These are phyloP conservation scores for Artibeus jamaicensis DNA, from an alignment of 2,797 vertebrate genomes.

Conservation along the genomic window DNA sequence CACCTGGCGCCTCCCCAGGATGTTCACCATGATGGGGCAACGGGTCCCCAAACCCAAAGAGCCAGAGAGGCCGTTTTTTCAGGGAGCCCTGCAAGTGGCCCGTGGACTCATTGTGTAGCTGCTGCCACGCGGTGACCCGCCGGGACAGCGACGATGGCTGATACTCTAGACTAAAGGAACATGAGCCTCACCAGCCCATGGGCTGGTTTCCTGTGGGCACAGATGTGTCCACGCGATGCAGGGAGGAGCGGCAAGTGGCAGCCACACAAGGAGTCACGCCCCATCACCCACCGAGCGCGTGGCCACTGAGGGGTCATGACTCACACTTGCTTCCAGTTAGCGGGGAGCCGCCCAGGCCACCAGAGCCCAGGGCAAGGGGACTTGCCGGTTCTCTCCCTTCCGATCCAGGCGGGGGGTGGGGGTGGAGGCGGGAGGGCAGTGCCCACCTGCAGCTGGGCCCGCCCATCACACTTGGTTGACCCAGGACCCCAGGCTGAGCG, in stretches of 20 bases:
- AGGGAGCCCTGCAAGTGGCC: constrained; percentile 61
- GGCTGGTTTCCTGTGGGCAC: constrained; percentile 79
- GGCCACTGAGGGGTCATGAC: constrained; percentile 46
- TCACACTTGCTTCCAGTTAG: constrained; percentile 81
- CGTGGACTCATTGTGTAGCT: constrained; percentile 75
- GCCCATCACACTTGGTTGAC: background rate
- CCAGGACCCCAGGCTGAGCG: background rate
- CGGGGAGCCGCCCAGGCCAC: constrained; percentile 79
- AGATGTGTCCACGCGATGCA: constrained; percentile 57
- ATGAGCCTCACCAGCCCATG: constrained; percentile 74
- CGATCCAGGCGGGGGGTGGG: constrained; percentile 7
- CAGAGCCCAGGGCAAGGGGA: constrained; percentile 73
- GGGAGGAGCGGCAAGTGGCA: background rate
- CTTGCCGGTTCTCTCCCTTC: constrained; percentile 43
- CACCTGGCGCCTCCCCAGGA: background rate
- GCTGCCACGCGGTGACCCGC: constrained; percentile 77
- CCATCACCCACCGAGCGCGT: rapidly evolving
- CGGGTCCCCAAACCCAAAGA: background rate
- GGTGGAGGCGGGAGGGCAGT: constrained; percentile 12
- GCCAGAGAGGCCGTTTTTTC: constrained; percentile 56
- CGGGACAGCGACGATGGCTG: constrained; percentile 76
- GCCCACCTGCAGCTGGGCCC: background rate
- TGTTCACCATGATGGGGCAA: background rate
- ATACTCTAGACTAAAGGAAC: constrained; percentile 79
- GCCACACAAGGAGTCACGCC: background rate